Conservation (phyloP, 2,797 vertebrate species). For the Dryobates pubescens region DNA sequence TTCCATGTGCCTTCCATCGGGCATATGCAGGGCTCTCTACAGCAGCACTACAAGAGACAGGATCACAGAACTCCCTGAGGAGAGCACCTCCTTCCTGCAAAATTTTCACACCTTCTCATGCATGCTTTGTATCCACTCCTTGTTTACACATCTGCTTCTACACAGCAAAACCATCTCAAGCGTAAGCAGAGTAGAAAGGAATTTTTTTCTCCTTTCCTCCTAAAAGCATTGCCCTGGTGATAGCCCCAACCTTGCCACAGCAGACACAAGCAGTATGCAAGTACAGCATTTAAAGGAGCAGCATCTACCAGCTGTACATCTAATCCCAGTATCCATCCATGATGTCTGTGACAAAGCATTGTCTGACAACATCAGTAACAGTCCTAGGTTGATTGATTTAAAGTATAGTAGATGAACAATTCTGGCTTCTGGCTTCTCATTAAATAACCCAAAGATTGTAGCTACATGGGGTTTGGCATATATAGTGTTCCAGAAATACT, state of each 20-base stretch:
- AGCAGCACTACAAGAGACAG: background rate
- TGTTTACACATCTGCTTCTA: background rate
- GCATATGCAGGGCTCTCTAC: background rate
- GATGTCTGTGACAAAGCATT: background rate
- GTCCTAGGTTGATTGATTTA: background rate
- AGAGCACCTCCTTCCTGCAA: accelerated
- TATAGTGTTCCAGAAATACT: background rate
- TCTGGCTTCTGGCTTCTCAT: background rate
- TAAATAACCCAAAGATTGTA: background rate
- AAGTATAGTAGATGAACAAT: background rate
- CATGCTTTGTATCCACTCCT: background rate
- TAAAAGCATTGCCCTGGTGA: background rate
- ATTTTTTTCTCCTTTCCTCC: background rate
- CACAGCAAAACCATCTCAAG: background rate
- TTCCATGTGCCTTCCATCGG: accelerated
- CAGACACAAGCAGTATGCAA: background rate
- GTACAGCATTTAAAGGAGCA: background rate
- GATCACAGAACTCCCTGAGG: background rate
- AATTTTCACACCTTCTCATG: background rate
- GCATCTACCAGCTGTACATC: background rate
- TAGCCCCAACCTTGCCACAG: conserved; percentile 10
- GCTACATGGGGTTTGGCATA: background rate
- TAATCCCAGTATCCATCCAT: background rate
- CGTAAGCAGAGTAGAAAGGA: background rate
- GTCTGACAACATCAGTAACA: background rate